Percentiles rank a stretch among this genome's conserved stretches.
These are phyloP conservation scores for Agriopis leucophaearia DNA, from an alignment of 2,888 invertebrate species.

Conservation along the genomic window DNA sequence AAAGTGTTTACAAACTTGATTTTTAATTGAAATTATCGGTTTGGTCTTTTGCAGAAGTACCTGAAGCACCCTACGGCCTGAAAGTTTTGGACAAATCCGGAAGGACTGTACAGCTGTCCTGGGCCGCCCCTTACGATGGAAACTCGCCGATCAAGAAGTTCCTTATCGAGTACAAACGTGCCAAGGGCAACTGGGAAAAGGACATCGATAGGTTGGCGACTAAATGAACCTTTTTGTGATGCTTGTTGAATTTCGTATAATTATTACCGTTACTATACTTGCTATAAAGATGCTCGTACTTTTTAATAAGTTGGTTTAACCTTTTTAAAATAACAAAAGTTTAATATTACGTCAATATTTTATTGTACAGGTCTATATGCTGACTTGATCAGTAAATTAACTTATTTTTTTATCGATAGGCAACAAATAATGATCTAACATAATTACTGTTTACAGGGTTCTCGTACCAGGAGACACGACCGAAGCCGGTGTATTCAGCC, in stretches of 20 bases:
- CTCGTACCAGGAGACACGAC: constrained; percentile 96
- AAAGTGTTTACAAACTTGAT: too few relatives aligned
- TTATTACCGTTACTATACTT: not conserved
- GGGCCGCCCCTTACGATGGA: constrained; percentile 97
- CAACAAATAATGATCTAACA: not conserved
- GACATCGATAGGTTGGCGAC: constrained; percentile 90
- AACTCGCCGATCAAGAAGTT: constrained; percentile 96
- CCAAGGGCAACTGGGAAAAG: constrained; percentile 89
- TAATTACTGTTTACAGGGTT: constrained; percentile 80
- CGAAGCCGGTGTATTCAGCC: constrained; percentile 95
- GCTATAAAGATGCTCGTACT: too few relatives aligned
- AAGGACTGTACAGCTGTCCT: constrained; percentile 95
- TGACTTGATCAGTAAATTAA: not conserved
- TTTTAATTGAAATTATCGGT: not conserved
- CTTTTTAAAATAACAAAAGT: too few relatives aligned
- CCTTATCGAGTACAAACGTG: constrained; percentile 96
- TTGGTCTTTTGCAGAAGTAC: constrained; percentile 88
- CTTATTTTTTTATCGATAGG: not conserved
- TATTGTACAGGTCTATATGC: too few relatives aligned
- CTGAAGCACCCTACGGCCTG: constrained; percentile 95
- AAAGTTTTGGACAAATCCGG: constrained; percentile 97
- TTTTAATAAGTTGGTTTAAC: too few relatives aligned
- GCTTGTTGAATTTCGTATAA: too few relatives aligned
- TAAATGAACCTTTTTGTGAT: constrained; percentile 1
- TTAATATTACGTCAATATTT: not conserved